Base-by-base conservation (phyloP, 2,888 invertebrate species). In the Leptopterna dolabrata region DNA sequence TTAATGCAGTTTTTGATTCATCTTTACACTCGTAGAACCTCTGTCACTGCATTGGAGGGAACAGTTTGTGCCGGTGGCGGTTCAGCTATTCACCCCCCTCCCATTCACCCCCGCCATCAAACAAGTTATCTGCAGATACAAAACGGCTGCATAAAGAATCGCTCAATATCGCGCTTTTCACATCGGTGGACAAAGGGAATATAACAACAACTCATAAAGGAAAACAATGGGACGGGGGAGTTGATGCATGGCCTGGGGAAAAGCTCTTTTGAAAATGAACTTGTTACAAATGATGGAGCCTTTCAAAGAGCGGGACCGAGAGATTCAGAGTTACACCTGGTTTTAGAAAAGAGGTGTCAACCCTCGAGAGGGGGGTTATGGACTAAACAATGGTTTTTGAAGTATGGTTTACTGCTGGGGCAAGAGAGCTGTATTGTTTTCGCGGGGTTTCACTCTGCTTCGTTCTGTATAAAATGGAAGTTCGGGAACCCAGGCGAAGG, bases 211-310 rank as follows among this genome's bases (percentile, higher is more conserved):
- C 43, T 78, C 6, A 45, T 45, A 45, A 45, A 45, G 78, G n/a
- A 78, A 78, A 78, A 78, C 78, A 78, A 78, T 43, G 45, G 78
- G 24, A 13, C 27, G 27, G 24, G 36, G 30, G 6, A 16, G 63
- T 63, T 78, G 78, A 78, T 78, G 78, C 45, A 78, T 24, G 78
- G 43, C 70, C 19, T 43, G 55, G n/a, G 36, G 55, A 63, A 83
- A 83, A 83, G 83, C 83, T 83, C 70, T 83, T 83, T 70, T 83
- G 83, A 70, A 83, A 83, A 83, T 83, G 83, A 83, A 83, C 83
- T 83, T 70, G 83, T 70, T 70, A 70, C 70, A 70, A 83, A 63
- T 70, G 70, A 83, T 83, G 83, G 70, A 43, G 83, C 83, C 29
- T 70, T 83, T 30, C 63, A 70, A 83, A 83, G 41, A 70, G 83